Evolutionary conservation across 2,888 invertebrate species (phyloP), one percentile per base, ranked within the genome.

Genomic region (Drosophila lacicola): DNA sequence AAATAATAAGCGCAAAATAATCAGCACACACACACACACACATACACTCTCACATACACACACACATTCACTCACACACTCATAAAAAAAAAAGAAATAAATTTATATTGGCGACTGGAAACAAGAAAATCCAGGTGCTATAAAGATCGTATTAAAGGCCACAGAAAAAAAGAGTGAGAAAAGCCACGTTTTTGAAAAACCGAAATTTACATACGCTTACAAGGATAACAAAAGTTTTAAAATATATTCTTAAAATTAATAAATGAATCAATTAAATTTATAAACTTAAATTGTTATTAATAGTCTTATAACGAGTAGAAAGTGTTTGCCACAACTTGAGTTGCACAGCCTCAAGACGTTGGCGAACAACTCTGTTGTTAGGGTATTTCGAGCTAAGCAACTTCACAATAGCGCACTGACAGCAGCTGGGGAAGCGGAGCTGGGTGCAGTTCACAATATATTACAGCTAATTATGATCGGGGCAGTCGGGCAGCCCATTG

Each of bases 81-180:
- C 37, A 33, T 13, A 50, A 45, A 70, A 58, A 61, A 65, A 61
- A 70, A 71, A 78, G 70, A 83, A 79, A 84, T 84, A 79, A 84
- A 87, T 78, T 83, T 69, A 77, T 77, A 83, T 83, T 79, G 84
- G 81, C 63, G 79, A 81, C 69, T 61, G 74, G 64, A 85, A 86
- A 86, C 85, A 76, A 88, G 88, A 86, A 86, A 88, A 80, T 86
- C 86, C 88, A 86, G 85, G 86, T 88, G 85, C 86, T 85, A 86
- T 88, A 86, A 88, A 86, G 78, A 88, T 76, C 82, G 71, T 76
- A 80, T 62, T 74, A 78, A 86, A 81, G 77, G 83, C 82, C 74
- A 74, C 46, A 72, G n/a, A 53, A 55, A 64, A 49, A 77, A 39
- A 68, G 19, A 44, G 21, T 50, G n/a, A 51, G 47, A 11, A 42